Conservation (phyloP, 2,888 invertebrate genomes). For the Pammene fasciana region DNA sequence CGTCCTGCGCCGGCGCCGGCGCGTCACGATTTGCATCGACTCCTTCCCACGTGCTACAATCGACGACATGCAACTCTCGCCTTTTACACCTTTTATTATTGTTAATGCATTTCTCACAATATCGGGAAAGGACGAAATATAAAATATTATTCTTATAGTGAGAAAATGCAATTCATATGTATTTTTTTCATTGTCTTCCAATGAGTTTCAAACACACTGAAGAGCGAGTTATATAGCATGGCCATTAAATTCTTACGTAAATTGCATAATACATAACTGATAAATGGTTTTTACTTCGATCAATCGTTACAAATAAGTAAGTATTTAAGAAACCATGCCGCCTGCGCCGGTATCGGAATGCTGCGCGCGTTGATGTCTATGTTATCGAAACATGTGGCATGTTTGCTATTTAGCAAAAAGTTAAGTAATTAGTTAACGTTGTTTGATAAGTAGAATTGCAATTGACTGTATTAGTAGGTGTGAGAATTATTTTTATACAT, state of each 20-base stretch:
- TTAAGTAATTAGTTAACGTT: background rate
- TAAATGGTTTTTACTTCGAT: background rate
- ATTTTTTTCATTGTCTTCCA: too few species aligned
- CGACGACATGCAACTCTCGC: conserved; percentile 3
- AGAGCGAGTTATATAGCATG: too few species aligned
- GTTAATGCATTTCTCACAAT: conserved; percentile 10
- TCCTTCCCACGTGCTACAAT: conserved; percentile 12
- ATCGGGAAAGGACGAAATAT: background rate
- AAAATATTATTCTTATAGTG: too few species aligned
- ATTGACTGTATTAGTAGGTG: background rate
- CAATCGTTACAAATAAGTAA: background rate
- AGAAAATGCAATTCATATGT: too few species aligned
- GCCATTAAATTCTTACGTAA: too few species aligned
- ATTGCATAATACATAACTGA: background rate
- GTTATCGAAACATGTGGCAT: background rate
- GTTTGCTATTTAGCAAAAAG: background rate
- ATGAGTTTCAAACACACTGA: too few species aligned
- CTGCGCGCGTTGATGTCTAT: conserved; percentile 32
- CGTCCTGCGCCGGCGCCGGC: background rate
- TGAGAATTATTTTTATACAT: background rate
- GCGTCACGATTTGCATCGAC: conserved; percentile 3
- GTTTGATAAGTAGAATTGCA: background rate
- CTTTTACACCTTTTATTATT: background rate
- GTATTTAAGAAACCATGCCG: background rate
- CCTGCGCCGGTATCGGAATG: conserved; percentile 3